Evolutionary conservation across 2,113 vertebrate species (phyloP).

Genomic region (Gadus chalcogrammus): DNA sequence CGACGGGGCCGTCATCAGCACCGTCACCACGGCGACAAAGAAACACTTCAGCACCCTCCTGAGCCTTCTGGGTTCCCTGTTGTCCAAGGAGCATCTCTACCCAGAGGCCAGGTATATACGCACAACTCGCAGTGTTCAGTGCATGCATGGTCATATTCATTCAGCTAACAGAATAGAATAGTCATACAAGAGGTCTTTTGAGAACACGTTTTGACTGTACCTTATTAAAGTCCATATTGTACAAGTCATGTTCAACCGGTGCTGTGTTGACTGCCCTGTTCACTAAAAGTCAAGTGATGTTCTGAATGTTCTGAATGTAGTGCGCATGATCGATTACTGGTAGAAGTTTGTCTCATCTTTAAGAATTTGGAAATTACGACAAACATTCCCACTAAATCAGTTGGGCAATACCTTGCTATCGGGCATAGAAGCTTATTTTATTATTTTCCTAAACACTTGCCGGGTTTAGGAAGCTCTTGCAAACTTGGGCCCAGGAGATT

Average conservation of each 20-base stretch:
- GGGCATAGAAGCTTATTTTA: neutral
- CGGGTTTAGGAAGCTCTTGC: constrained; percentile 83
- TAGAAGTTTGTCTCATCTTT: too few species aligned
- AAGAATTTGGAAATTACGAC: too few species aligned
- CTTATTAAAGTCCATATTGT: too few species aligned
- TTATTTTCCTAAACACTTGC: too few species aligned
- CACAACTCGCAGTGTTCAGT: neutral
- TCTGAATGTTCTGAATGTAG: too few species aligned
- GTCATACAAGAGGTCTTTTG: too few species aligned
- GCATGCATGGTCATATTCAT: too few species aligned
- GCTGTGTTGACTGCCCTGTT: neutral
- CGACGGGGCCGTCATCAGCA: constrained; percentile 96
- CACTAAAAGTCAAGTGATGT: too few species aligned
- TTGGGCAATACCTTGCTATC: neutral
- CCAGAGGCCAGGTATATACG: constrained; percentile 83
- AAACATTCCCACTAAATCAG: too few species aligned
- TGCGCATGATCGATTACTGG: too few species aligned
- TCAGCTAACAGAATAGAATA: too few species aligned
- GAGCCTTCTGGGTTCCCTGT: constrained; percentile 84
- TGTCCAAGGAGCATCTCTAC: constrained; percentile 88
- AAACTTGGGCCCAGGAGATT: constrained; percentile 95
- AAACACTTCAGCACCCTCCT: constrained; percentile 95
- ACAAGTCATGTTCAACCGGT: neutral
- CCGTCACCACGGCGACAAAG: constrained; percentile 97
- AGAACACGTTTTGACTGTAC: too few species aligned